phyloP scores from a whole-genome alignment of 2,888 invertebrate species.

The Aphodius sticticus region DNA sequence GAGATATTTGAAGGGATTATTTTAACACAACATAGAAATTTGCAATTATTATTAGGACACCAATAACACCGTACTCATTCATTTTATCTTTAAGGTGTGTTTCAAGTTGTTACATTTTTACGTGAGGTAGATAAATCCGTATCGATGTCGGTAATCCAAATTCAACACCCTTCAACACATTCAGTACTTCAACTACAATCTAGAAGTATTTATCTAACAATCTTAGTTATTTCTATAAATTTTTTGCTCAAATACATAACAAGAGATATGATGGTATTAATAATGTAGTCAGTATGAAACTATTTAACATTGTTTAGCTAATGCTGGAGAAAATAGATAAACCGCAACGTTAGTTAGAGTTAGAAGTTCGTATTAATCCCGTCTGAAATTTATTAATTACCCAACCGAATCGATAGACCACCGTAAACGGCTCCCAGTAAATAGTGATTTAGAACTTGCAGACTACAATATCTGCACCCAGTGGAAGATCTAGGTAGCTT shows the following conservation, averaged over 20 bases:
- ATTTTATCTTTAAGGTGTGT: slow-evolving; percentile 4
- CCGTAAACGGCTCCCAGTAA: background rate
- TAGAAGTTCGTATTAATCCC: background rate
- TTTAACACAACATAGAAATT: background rate
- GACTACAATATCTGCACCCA: background rate
- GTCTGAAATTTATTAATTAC: background rate
- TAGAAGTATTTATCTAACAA: no score
- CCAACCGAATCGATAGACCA: slow-evolving; percentile 4
- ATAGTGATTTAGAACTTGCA: background rate
- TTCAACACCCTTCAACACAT: background rate
- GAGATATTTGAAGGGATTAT: background rate
- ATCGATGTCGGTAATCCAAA: background rate
- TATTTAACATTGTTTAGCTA: background rate
- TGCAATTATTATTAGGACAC: background rate
- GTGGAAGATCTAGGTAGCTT: background rate
- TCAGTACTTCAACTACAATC: no score
- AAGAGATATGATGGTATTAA: background rate
- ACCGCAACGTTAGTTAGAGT: background rate
- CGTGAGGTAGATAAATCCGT: background rate
- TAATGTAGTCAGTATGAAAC: no score
- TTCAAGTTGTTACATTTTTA: background rate
- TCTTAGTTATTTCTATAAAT: no score
- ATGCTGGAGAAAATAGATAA: background rate
- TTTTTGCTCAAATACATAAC: background rate
- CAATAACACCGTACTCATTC: background rate